A percentile compares a stretch with the other conserved stretches of the same genome.
Conservation (phyloP, 1,140 invertebrate genomes). For the Conus betulinus region DNA sequence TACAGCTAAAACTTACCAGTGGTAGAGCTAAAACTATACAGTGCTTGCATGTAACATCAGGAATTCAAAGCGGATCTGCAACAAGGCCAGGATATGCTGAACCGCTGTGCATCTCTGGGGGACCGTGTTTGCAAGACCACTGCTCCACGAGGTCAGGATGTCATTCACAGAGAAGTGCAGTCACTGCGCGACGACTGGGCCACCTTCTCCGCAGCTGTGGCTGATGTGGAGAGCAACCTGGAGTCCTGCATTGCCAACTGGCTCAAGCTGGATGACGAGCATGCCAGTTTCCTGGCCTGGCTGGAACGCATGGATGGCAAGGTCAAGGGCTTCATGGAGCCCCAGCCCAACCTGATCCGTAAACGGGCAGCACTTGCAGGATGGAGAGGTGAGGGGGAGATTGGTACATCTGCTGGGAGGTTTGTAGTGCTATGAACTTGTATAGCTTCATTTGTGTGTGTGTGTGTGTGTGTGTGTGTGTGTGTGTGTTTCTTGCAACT, state of each 20-base stretch:
- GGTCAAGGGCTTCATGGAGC: constrained; percentile 92
- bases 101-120: constrained; percentile 60
- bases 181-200: constrained; percentile 69
- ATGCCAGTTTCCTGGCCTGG: constrained; percentile 77
- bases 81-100: constrained; percentile 67
- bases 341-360: constrained; percentile 91
- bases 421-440: too few relatives aligned
- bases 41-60: constrained; percentile 36
- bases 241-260: constrained; percentile 94
- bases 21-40: too few relatives aligned
- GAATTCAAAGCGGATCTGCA: constrained; percentile 66
- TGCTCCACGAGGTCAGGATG: constrained; percentile 63
- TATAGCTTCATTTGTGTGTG: too few relatives aligned
- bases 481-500: too few relatives aligned
- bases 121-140: constrained; percentile 63
- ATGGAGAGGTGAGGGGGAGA: constrained; percentile 83
- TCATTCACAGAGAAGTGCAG: constrained; percentile 67
- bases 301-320: constrained; percentile 83
- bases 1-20: too few relatives aligned
- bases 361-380: constrained; percentile 93
- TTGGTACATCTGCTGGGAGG: too few relatives aligned
- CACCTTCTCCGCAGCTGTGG: constrained; percentile 61
- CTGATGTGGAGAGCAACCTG: constrained; percentile 83
- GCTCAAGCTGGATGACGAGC: constrained; percentile 96
- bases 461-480: too few relatives aligned